Conservation (phyloP, 2,797 vertebrate genomes). For the Chelon auratus region DNA sequence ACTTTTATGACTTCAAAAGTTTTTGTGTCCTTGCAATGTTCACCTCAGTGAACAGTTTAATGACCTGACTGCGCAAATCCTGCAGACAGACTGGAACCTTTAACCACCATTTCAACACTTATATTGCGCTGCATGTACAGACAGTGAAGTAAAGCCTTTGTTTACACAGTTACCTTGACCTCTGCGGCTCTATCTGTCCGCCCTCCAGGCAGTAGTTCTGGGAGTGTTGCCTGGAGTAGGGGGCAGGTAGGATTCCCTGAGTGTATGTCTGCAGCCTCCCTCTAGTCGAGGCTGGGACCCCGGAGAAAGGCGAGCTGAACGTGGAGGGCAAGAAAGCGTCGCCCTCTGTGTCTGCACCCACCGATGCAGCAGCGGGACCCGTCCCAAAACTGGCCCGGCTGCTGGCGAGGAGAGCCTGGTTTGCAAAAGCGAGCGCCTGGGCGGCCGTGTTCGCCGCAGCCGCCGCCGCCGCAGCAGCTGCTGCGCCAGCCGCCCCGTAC, state of each 20-base stretch:
- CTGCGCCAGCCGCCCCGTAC: constrained; percentile 42
- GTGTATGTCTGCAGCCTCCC: constrained; percentile 96
- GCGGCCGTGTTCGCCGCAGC: constrained; percentile 69
- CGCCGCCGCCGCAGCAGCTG: constrained; percentile 26
- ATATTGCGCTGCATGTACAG: constrained; percentile 1
- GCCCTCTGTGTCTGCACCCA: constrained; percentile 73
- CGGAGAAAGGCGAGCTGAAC: constrained; percentile 84
- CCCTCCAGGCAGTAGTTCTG: constrained; percentile 89
- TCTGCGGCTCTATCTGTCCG: constrained; percentile 90
- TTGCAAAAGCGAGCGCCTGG: constrained; percentile 78
- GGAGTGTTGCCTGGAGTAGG: constrained; percentile 86
- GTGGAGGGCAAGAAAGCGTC: constrained; percentile 82
- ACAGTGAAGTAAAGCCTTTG: constrained; percentile 7
- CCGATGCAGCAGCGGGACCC: constrained; percentile 56
- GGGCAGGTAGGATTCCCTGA: constrained; percentile 90
- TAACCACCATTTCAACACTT: background rate
- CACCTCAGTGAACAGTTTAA: constrained; percentile 17
- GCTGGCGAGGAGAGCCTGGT: constrained; percentile 79
- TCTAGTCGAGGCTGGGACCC: constrained; percentile 82
- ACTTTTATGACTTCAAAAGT: background rate
- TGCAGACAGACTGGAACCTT: constrained; percentile 23
- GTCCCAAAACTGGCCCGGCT: constrained; percentile 66
- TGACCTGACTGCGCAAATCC: constrained; percentile 27
- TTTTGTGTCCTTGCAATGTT: background rate
- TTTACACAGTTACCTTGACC: constrained; percentile 87